Evolutionary conservation across 2,113 vertebrate genomes (phyloP), one percentile per base, ranked within the genome.

Genomic region (Macrotus californicus): DNA sequence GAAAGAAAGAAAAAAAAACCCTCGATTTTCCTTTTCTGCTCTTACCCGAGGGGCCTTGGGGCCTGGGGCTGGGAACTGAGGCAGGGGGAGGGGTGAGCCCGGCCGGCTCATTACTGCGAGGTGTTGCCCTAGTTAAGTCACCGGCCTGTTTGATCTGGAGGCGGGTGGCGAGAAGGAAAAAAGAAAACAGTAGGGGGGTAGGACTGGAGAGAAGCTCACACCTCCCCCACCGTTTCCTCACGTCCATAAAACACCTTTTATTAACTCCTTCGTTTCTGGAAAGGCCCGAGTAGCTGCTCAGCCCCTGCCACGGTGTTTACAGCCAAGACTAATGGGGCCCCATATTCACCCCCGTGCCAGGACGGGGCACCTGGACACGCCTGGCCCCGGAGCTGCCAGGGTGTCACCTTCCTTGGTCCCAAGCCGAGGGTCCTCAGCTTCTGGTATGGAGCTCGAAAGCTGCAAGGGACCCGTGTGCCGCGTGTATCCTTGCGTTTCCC

Each of bases 61-160:
- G 81, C 92, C 90, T 41, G 2, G 19, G 61, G 77, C 89, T 48
- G 6, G 59, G 39, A 26, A n/a, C 59, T 13, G 50, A 10, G 70
- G 43, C 66, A 52, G 93, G 84, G 84, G 86, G 66, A 72, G 85
- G 80, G 81, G 95, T n/a, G 82, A 46, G 46, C 75, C 76, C 13
- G 54, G 48, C 15, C 34, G 12, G 83, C 95, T 97, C 95, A 96
- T 97, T 97, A 97, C 86, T 2, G 67, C 7, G 94, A 97, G 95
- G 97, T 96, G 97, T 96, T 91, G 96, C 96, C 70, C 97, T 96
- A 88, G 95, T 97, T 97, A 98, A 97, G 95, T 31, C 88, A 86
- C 92, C 2, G 94, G 86, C 48, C 52, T 50, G 94, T 97, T 97
- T 97, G 97, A 97, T 97, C 94, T 93, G 93, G 94, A 46, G 54